phyloP scores from a whole-genome alignment of 2,113 vertebrate genomes.

The Rattus norvegicus region DNA sequence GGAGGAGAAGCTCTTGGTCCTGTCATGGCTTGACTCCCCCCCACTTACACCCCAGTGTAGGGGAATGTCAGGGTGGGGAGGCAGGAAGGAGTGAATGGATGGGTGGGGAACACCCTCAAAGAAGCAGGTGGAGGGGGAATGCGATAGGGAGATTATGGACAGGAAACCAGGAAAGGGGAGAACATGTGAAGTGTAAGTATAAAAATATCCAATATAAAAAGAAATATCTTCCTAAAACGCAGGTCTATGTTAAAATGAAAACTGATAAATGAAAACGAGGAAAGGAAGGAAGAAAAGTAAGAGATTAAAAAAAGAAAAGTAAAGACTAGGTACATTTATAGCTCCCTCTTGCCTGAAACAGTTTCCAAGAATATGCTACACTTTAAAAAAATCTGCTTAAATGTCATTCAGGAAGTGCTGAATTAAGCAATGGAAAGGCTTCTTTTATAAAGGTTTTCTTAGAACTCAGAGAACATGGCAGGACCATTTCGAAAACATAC shows the following conservation, averaged over 20 bases:
- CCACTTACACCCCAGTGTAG: too few species aligned
- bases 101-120: too few species aligned
- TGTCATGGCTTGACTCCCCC: too few species aligned
- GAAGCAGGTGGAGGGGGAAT: too few species aligned
- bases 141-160: too few species aligned
- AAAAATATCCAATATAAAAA: background rate
- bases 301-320: background rate
- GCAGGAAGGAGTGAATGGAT: too few species aligned
- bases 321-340: background rate
- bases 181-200: too few species aligned
- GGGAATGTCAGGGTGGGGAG: too few species aligned
- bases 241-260: background rate
- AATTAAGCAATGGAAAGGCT: slow-evolving; percentile 13
- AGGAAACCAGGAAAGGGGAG: too few species aligned
- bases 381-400: background rate
- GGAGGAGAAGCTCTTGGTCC: too few species aligned
- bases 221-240: background rate
- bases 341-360: background rate
- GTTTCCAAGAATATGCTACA: slow-evolving; percentile 5
- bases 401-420: background rate
- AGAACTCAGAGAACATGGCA: background rate
- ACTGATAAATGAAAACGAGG: background rate
- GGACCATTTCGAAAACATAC: background rate
- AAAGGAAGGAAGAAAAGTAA: background rate
- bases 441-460: slow-evolving; percentile 16